Conservation (phyloP, 1,140 invertebrate species). For the Matsumurasca onukii region DNA sequence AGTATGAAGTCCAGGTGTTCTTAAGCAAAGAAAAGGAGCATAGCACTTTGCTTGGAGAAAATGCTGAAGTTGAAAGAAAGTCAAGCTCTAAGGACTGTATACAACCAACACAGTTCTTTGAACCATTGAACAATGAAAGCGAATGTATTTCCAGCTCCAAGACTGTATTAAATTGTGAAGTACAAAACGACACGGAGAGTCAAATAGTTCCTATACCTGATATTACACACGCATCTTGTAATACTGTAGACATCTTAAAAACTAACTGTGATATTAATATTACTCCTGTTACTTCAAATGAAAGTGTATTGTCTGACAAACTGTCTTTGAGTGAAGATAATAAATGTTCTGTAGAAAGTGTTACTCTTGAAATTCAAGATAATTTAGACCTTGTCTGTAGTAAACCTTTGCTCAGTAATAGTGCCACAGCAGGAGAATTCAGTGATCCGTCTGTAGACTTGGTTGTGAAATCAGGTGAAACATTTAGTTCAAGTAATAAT, state of each 20-base stretch:
- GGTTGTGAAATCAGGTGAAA: background rate
- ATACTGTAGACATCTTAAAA: too few relatives aligned
- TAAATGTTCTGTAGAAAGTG: background rate
- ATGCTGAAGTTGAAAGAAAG: slow-evolving; percentile 1
- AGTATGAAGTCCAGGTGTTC: slow-evolving; percentile 12
- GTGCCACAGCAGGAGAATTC: background rate
- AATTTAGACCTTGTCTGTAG: too few relatives aligned
- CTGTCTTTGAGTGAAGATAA: background rate
- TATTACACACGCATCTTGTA: too few relatives aligned
- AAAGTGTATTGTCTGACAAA: background rate
- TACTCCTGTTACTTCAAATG: background rate
- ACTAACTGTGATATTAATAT: background rate
- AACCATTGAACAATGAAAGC: too few relatives aligned
- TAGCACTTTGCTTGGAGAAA: background rate
- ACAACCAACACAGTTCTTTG: too few relatives aligned
- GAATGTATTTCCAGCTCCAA: too few relatives aligned
- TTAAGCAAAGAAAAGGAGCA: background rate
- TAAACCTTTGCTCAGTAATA: background rate
- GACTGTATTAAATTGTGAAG: too few relatives aligned
- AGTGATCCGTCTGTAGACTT: background rate
- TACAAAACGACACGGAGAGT: too few relatives aligned
- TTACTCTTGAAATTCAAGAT: background rate
- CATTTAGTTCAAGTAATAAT: background rate
- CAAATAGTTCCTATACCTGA: too few relatives aligned
- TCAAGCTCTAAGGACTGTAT: too few relatives aligned